Percentiles rank a stretch among this genome's conserved stretches.
Conservation (phyloP, 1,140 invertebrate genomes). For the Cotesia glomerata region DNA sequence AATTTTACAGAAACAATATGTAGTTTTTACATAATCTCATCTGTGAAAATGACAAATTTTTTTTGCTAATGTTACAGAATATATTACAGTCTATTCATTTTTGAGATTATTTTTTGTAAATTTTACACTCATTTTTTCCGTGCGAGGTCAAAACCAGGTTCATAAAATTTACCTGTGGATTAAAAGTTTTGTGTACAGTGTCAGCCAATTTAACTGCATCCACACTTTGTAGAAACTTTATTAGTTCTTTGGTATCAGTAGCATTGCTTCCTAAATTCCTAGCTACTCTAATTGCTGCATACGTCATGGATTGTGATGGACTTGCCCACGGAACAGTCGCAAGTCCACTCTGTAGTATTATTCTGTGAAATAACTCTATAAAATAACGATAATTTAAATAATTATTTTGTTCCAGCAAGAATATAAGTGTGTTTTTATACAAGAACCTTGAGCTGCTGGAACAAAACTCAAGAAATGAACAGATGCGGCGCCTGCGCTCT, state of each 20-base stretch:
- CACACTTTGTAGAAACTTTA: slow-evolving; percentile 59
- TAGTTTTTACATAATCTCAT: too few relatives aligned
- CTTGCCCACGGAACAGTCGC: slow-evolving; percentile 56
- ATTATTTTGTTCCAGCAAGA: neutral
- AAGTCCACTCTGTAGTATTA: slow-evolving; percentile 68
- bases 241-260: slow-evolving; percentile 52
- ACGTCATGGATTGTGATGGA: slow-evolving; percentile 37
- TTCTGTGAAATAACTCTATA: slow-evolving; percentile 66
- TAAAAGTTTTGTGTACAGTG: neutral
- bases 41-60: too few relatives aligned
- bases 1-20: too few relatives aligned
- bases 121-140: too few relatives aligned
- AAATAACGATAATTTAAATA: neutral
- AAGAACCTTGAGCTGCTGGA: slow-evolving; percentile 40
- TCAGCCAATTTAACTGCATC: slow-evolving; percentile 34
- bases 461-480: slow-evolving; percentile 49
- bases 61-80: too few relatives aligned
- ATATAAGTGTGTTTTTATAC: neutral
- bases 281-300: slow-evolving; percentile 53
- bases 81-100: too few relatives aligned
- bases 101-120: too few relatives aligned
- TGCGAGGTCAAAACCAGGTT: too few relatives aligned
- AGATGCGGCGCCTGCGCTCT: slow-evolving; percentile 64
- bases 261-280: slow-evolving; percentile 55
- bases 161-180: too few relatives aligned